Conservation (phyloP, 2,888 invertebrate genomes). For the Saturnia pavonia region DNA sequence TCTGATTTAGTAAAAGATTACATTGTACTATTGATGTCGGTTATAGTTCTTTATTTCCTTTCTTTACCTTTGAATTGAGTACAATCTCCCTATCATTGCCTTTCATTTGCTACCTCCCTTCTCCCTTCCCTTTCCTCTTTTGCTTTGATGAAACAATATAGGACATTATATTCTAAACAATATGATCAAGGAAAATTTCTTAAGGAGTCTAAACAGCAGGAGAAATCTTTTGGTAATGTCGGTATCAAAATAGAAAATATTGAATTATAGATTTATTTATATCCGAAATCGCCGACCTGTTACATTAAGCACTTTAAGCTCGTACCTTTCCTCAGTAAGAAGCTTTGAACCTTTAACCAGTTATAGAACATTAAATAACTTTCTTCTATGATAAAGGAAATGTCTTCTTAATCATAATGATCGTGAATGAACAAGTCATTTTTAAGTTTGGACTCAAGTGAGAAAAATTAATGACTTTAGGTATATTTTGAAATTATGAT, state of each 20-base stretch:
- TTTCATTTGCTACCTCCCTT: background rate
- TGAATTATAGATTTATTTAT: background rate
- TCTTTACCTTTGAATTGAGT: background rate
- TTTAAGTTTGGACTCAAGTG: background rate
- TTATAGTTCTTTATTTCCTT: conserved; percentile 1
- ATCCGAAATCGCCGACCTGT: background rate
- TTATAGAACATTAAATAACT: too few species aligned
- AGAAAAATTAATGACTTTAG: background rate
- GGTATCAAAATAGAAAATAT: background rate
- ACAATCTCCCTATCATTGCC: background rate
- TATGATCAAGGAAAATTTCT: too few species aligned
- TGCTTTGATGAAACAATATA: background rate
- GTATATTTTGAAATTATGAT: background rate
- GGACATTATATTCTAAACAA: background rate
- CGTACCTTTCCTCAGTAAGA: background rate
- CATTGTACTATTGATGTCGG: background rate
- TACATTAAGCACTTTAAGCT: too few species aligned
- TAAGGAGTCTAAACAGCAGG: background rate
- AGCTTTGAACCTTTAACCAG: background rate
- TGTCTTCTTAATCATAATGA: background rate
- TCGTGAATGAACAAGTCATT: background rate
- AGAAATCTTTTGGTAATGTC: background rate
- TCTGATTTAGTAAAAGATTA: conserved; percentile 9
- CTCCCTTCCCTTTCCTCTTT: background rate
- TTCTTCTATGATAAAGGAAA: background rate